These are phyloP conservation scores for Hedychridium roseum DNA, from an alignment of 2,888 invertebrate species.

Conservation along the genomic window DNA sequence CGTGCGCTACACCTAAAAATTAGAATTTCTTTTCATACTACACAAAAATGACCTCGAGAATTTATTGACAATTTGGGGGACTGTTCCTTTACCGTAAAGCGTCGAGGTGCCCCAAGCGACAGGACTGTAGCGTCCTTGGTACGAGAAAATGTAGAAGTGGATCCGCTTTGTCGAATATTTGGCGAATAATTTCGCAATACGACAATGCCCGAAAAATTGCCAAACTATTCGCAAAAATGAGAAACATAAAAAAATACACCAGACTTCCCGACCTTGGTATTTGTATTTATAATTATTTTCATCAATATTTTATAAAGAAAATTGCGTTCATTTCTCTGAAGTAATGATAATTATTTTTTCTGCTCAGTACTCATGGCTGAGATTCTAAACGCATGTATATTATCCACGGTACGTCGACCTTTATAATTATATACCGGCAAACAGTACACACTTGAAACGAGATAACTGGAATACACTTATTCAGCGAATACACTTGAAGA, in stretches of 20 bases:
- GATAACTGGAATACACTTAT: constrained; percentile 82
- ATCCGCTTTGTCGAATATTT: constrained; percentile 67
- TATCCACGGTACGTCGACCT: constrained; percentile 77
- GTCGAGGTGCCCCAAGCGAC: constrained; percentile 67
- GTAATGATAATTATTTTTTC: too few relatives aligned
- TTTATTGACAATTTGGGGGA: too few relatives aligned
- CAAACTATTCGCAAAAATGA: constrained; percentile 68
- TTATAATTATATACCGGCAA: constrained; percentile 78
- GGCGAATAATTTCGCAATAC: constrained; percentile 70
- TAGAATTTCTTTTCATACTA: not conserved
- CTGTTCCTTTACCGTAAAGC: too few relatives aligned
- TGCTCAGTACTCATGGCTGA: constrained; percentile 74
- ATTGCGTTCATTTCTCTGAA: too few relatives aligned
- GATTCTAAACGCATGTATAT: constrained; percentile 71
- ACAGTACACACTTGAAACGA: constrained; percentile 71
- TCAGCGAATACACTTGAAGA: constrained; percentile 72
- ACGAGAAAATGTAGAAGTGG: constrained; percentile 71
- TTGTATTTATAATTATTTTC: too few relatives aligned
- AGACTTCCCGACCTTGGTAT: too few relatives aligned
- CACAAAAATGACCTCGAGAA: too few relatives aligned
- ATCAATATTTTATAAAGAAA: too few relatives aligned
- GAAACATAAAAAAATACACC: too few relatives aligned
- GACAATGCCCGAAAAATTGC: constrained; percentile 70
- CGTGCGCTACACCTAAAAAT: constrained; percentile 65
- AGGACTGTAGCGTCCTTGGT: constrained; percentile 69